Conservation (phyloP, 2,888 invertebrate genomes). For the Megalurothrips usitatus region DNA sequence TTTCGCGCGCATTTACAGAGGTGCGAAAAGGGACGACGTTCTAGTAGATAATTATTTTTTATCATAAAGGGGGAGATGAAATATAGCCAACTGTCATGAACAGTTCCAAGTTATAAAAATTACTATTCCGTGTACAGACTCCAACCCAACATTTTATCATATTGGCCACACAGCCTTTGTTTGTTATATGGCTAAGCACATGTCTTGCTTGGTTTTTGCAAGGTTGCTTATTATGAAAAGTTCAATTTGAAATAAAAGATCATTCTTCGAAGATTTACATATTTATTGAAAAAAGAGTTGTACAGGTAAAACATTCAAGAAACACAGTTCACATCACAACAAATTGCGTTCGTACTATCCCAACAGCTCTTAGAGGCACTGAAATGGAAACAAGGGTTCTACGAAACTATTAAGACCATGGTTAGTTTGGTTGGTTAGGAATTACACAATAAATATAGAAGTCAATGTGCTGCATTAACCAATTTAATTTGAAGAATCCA, state of each 20-base stretch:
- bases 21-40: too few relatives aligned
- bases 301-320: neutral
- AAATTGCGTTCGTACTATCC: neutral
- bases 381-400: neutral
- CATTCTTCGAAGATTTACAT: neutral
- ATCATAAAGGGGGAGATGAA: too few relatives aligned
- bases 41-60: too few relatives aligned
- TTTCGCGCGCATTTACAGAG: neutral
- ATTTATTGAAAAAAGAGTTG: neutral
- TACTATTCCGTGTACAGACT: too few relatives aligned
- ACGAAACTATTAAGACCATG: neutral
- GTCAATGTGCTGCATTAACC: neutral
- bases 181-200: neutral
- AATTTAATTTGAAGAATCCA: conserved; percentile 8
- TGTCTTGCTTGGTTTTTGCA: neutral
- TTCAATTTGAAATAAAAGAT: neutral
- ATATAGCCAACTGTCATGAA: too few relatives aligned
- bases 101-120: too few relatives aligned
- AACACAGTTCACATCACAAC: neutral
- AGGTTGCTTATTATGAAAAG: neutral
- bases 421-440: conserved; percentile 15
- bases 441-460: neutral
- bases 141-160: too few relatives aligned
- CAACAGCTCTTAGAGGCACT: neutral
- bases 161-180: too few relatives aligned